Evolutionary conservation across 2,797 vertebrate species (phyloP).

Genomic region (Acropternis orthonyx): DNA sequence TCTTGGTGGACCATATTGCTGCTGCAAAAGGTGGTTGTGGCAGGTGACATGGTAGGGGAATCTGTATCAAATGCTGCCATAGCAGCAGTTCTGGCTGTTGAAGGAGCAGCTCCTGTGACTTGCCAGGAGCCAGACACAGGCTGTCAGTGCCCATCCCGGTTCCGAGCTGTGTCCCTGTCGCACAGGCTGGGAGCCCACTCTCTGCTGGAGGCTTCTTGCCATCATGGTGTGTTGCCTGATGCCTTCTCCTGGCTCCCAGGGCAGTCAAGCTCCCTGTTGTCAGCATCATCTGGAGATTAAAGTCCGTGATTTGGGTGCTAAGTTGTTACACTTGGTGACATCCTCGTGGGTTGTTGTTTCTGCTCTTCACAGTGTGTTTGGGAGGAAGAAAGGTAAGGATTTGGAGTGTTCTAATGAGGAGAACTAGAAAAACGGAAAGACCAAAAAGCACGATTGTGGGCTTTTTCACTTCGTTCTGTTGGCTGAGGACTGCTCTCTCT

Average conservation of each 20-base stretch:
- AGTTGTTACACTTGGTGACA: neutral
- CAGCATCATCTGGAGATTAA: neutral
- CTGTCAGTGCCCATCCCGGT: neutral
- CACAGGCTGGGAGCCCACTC: neutral
- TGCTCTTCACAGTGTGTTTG: neutral
- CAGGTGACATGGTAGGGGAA: neutral
- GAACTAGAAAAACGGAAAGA: neutral
- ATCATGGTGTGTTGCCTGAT: neutral
- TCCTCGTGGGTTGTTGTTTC: neutral
- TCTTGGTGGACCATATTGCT: neutral
- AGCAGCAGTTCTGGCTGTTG: neutral
- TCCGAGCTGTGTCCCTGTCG: fast-evolving
- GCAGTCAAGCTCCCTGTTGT: neutral
- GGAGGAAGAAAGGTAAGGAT: neutral
- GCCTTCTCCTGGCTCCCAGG: neutral
- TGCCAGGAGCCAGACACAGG: neutral
- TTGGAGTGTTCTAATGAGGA: neutral
- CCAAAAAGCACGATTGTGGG: neutral
- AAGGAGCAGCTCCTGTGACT: neutral
- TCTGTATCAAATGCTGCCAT: neutral
- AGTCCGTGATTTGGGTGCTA: neutral
- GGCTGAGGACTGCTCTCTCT: neutral
- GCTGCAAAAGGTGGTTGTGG: neutral
- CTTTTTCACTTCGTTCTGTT: neutral
- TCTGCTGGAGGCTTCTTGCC: neutral